phyloP scores from a whole-genome alignment of 2,113 vertebrate genomes.

The Brachypteracias leptosomus region DNA sequence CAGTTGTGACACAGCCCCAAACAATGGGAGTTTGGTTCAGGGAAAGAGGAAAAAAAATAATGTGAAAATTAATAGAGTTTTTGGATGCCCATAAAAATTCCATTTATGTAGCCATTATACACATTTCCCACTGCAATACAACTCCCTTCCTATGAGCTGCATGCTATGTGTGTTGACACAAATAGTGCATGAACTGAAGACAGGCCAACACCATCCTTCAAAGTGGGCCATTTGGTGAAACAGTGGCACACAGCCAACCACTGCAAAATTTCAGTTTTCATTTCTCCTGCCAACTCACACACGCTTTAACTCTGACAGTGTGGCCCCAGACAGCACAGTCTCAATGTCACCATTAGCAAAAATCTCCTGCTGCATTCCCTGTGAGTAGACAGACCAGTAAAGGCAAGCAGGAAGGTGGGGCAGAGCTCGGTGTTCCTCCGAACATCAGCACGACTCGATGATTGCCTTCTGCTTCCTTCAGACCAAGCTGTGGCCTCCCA shows the following conservation, averaged over 20 bases:
- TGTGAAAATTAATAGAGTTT: not conserved
- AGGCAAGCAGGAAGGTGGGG: not conserved
- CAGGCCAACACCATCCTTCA: not conserved
- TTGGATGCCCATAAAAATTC: not conserved
- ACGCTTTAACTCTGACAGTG: accelerated
- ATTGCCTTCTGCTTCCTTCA: not conserved
- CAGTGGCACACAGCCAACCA: not conserved
- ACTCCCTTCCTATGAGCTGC: not conserved
- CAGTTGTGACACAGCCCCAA: not conserved
- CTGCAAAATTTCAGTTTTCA: not conserved
- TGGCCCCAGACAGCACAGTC: not conserved
- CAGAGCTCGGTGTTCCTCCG: not conserved
- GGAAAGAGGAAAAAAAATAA: not conserved
- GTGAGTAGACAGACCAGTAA: not conserved
- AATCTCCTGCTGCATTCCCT: not conserved
- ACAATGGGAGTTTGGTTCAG: not conserved
- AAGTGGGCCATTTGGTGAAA: not conserved
- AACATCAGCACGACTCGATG: accelerated
- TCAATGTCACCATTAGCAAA: not conserved
- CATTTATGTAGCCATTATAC: not conserved
- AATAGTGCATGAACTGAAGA: not conserved
- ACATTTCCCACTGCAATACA: not conserved
- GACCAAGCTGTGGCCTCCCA: not conserved
- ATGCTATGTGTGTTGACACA: not conserved
- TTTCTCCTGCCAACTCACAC: not conserved